Base-by-base conservation (phyloP, 2,888 invertebrate genomes). In the Coremacera marginata region DNA sequence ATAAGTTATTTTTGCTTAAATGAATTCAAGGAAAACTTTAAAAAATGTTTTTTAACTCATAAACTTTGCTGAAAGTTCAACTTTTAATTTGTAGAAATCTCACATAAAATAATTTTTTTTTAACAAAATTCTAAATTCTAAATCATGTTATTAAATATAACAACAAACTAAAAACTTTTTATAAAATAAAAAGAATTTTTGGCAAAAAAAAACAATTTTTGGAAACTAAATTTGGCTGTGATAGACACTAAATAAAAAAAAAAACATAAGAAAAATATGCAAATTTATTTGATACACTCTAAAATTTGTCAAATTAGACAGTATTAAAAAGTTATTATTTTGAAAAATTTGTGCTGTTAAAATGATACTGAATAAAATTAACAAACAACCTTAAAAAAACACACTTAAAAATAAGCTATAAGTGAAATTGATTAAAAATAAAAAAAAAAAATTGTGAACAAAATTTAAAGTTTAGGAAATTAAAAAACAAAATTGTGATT, bases 51-150 rank as follows among this genome's bases (percentile, higher is more conserved):
- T 78, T 78, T 70, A 60, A 52, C 31, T 31, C 27, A 31, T 11
- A 27, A 14, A 65, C 16, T 27, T 34, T 34, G 8, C n/a, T 5
- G 34, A 65, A 27, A 31, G 37, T n/a, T 27, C 27, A 27, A 27
- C 2, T 27, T 27, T 60, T 60, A 25, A 60, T 60, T 60, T 60
- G n/a, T 16, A 44, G 22, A 19, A n/a, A 8, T n/a, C 34, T 60
- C 27, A 78, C 72, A 75, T 65, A 62, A 74, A 78, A 79, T 5
- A 73, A 7, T 44, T 44, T 44, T 44, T 25, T 78, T 84, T 84
- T 85, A 84, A 81, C 88, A 85, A 88, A 88, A 88, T 88, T 88
- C 88, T 82, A 88, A 88, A 89, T 89, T 88, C 85, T 84, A 88
- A 88, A 87, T 85, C 84, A 83, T 65, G 31, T 44, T 65, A 83